Evolutionary conservation across 2,113 vertebrate genomes (phyloP), one percentile per base, ranked within the genome.

Genomic region (Albula goreensis): DNA sequence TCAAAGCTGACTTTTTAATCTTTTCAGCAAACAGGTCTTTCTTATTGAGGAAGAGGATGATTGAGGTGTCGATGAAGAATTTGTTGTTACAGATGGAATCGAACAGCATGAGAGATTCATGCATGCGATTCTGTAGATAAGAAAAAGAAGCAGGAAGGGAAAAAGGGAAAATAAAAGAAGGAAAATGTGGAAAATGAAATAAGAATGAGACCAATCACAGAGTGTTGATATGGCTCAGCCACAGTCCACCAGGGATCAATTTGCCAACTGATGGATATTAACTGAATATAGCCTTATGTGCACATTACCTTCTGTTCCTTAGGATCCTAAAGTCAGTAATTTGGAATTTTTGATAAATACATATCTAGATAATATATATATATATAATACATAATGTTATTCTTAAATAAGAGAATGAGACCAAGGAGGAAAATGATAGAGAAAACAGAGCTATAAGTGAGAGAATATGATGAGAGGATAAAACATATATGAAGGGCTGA

Each of bases 81-180:
- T 99, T 99, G 96, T 99, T 99, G 96, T 99, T 99, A 93, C 98
- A 99, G 97, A 99, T 99, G 95, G 98, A 99, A 94, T 99, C 98
- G 88, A 99, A 99, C 93, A 99, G 98, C 97, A 98, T 99, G 93
- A 99, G 97, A 83, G 98, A 99, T 94, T 99, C 98, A n/a, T 99
- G 98, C 98, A 99, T 99, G 93, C 98, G 98, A 95, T 99, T 99
- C 98, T 99, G 94, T 81, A 90, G 92, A 77, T 25, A 88, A 88
- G 84, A 90, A 88, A 82, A 82, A 77, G 8, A 41, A 90, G 9
- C 78, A 82, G 77, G 9, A 19, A 90, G 9, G 84, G 51, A 84
- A 4, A 77, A 57, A 17, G 11, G 50, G 53, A 19, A 48, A 87
- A 13, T 63, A 9, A n/a, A 80, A 82, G 66, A 19, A 60, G 50